Percentiles rank a stretch among this genome's conserved stretches.
phyloP scores from a whole-genome alignment of 2,888 invertebrate genomes.

The Drosophila testacea region DNA sequence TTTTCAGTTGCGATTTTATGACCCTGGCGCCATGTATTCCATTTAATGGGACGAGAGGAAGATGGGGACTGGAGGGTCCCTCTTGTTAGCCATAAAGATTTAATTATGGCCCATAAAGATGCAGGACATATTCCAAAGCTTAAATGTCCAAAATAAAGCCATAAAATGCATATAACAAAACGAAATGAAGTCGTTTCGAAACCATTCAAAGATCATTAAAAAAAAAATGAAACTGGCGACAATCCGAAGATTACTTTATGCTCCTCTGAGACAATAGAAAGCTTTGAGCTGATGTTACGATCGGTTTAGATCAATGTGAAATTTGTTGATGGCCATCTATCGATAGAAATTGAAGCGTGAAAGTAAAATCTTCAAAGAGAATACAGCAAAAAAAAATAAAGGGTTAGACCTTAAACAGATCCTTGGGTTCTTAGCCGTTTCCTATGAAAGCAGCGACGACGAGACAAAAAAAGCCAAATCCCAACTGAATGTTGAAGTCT shows the following conservation, averaged over 20 bases:
- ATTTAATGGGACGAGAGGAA: neutral
- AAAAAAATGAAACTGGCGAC: neutral
- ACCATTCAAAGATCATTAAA: slow-evolving; percentile 46
- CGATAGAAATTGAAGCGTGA: slow-evolving; percentile 25
- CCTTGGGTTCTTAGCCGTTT: slow-evolving; percentile 14
- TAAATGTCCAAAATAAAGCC: slow-evolving; percentile 66
- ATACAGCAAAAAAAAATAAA: neutral
- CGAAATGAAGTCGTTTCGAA: slow-evolving; percentile 71
- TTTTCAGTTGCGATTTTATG: slow-evolving; percentile 61
- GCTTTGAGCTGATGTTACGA: slow-evolving; percentile 6
- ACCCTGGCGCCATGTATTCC: slow-evolving; percentile 34
- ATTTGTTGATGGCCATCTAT: neutral
- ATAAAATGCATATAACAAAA: slow-evolving; percentile 54
- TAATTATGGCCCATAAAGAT: slow-evolving; percentile 65
- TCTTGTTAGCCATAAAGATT: slow-evolving; percentile 68
- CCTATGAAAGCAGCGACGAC: slow-evolving; percentile 25
- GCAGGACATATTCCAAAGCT: slow-evolving; percentile 23
- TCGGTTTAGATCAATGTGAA: slow-evolving; percentile 27
- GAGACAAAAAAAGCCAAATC: slow-evolving; percentile 44
- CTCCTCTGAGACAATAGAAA: neutral
- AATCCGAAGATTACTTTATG: slow-evolving; percentile 1
- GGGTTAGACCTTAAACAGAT: slow-evolving; percentile 1
- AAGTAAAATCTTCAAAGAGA: slow-evolving; percentile 1
- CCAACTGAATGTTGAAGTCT: slow-evolving; percentile 50
- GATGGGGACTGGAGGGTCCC: neutral